Evolutionary conservation across 2,113 vertebrate genomes (phyloP).

Genomic region (Heliornis fulica): DNA sequence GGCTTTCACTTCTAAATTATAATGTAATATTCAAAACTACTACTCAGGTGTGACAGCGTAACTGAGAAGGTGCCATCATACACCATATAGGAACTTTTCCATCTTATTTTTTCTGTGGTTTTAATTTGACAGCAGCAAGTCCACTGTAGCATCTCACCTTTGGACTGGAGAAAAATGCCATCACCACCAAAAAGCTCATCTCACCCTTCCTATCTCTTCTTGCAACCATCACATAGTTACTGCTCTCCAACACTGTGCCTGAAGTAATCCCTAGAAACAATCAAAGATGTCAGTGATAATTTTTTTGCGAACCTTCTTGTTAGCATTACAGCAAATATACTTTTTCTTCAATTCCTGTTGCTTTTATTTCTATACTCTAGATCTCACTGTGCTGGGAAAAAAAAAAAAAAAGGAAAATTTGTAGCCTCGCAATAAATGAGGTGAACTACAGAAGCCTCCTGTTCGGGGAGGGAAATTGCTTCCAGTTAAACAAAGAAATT

Average conservation of each 20-base stretch:
- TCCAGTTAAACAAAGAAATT: conserved; percentile 80
- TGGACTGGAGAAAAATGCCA: background rate
- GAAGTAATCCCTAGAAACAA: conserved; percentile 9
- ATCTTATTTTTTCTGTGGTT: background rate
- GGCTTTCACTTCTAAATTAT: background rate
- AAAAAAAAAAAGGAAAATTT: conserved; percentile 18
- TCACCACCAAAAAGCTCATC: background rate
- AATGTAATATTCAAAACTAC: background rate
- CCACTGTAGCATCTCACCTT: background rate
- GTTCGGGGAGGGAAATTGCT: conserved; percentile 59
- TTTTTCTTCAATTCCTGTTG: background rate
- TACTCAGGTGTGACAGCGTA: background rate
- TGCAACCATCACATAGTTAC: background rate
- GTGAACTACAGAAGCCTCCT: conserved; percentile 44
- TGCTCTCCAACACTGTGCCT: background rate
- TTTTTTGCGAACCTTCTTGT: conserved; percentile 15
- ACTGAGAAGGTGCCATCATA: background rate
- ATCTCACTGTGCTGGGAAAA: background rate
- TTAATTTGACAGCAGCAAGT: background rate
- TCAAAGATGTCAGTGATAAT: background rate
- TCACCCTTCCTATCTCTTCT: background rate
- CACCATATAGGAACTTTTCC: background rate
- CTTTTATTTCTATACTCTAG: conserved; percentile 4
- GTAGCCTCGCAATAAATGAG: conserved; percentile 55
- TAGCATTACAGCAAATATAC: background rate